These are phyloP conservation scores for Panopea generosa DNA, from an alignment of 2,888 invertebrate genomes.

Conservation along the genomic window DNA sequence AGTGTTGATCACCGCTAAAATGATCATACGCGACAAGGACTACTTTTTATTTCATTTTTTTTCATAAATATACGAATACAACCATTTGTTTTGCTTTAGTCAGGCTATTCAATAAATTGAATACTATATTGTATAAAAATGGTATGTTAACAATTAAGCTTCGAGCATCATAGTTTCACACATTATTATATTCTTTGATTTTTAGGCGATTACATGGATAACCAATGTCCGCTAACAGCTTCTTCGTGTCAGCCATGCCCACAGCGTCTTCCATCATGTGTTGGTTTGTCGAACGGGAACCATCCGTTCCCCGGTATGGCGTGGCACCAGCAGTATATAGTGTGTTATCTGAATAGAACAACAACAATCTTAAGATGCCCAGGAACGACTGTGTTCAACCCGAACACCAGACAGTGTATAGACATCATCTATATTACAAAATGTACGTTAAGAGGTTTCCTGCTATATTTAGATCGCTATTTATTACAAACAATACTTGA, in stretches of 20 bases:
- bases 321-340: slow-evolving; percentile 55
- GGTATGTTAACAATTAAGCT: no score
- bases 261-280: slow-evolving; percentile 58
- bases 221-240: slow-evolving; percentile 45
- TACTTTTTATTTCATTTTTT: no score
- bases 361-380: slow-evolving; percentile 23
- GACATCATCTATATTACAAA: slow-evolving; percentile 37
- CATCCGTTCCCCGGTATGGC: slow-evolving; percentile 34
- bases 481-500: no score
- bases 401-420: slow-evolving; percentile 45
- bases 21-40: no score
- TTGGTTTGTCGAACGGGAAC: slow-evolving; percentile 50
- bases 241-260: slow-evolving; percentile 55
- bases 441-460: no score
- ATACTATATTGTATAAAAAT: no score
- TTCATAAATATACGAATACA: no score
- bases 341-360: slow-evolving; percentile 57
- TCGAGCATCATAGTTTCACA: no score
- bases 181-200: no score
- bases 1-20: no score
- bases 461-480: not conserved
- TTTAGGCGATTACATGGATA: slow-evolving; percentile 68
- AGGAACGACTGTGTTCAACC: slow-evolving; percentile 45
- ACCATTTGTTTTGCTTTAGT: no score
- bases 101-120: no score